Evolutionary conservation across 1,140 invertebrate species (phyloP).

Genomic region (Limonius californicus): DNA sequence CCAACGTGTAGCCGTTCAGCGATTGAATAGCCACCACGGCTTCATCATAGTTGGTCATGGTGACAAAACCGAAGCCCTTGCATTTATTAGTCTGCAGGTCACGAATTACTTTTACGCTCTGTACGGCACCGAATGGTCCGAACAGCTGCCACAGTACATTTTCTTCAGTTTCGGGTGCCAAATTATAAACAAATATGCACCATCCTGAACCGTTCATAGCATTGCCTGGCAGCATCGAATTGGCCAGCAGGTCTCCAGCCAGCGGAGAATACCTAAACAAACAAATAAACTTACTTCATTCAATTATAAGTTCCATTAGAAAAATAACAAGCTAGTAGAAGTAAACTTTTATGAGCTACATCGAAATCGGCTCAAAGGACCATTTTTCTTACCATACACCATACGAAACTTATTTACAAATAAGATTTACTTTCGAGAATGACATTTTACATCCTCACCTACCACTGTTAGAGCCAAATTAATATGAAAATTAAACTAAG

Average conservation of each 20-base stretch:
- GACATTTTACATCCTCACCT: too few species aligned
- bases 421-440: too few species aligned
- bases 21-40: conserved; percentile 96
- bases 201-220: conserved; percentile 83
- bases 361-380: too few species aligned
- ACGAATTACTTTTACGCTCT: conserved; percentile 96
- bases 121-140: conserved; percentile 97
- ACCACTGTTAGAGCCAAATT: too few species aligned
- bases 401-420: neutral
- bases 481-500: too few species aligned
- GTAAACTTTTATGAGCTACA: too few species aligned
- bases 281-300: too few species aligned
- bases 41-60: conserved; percentile 99
- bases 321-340: too few species aligned
- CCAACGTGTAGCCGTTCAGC: conserved; percentile 95
- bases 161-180: conserved; percentile 97
- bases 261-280: conserved; percentile 85
- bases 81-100: conserved; percentile 98
- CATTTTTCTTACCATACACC: too few species aligned
- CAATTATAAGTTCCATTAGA: neutral
- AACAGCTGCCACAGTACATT: conserved; percentile 98
- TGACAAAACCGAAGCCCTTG: conserved; percentile 99
- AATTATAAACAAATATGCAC: conserved; percentile 99
- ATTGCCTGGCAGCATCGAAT: conserved; percentile 79
- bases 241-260: conserved; percentile 86